Evolutionary conservation across 2,888 invertebrate species (phyloP).

Genomic region (Oligia fasciuncula): DNA sequence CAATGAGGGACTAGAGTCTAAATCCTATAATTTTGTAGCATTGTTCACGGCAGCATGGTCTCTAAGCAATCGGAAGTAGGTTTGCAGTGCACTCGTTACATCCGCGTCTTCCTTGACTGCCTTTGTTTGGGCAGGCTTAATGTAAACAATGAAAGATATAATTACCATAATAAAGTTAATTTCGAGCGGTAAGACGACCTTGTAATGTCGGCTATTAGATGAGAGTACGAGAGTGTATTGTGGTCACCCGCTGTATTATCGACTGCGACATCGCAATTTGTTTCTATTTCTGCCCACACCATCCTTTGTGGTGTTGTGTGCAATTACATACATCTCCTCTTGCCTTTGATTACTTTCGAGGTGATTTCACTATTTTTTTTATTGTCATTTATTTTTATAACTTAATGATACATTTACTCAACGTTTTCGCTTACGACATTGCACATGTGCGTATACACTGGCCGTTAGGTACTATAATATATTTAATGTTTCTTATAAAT

Average conservation of each 20-base stretch:
- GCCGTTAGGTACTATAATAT: slow-evolving; percentile 33
- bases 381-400: slow-evolving; percentile 76
- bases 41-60: slow-evolving; percentile 81
- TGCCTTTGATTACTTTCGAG: slow-evolving; percentile 77
- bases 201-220: slow-evolving; percentile 61
- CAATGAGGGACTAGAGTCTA: slow-evolving; percentile 83
- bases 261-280: slow-evolving; percentile 82
- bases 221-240: slow-evolving; percentile 70
- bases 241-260: slow-evolving; percentile 78
- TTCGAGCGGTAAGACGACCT: slow-evolving; percentile 44
- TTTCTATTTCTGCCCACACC: slow-evolving; percentile 81
- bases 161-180: slow-evolving; percentile 31
- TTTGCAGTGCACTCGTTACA: slow-evolving; percentile 83
- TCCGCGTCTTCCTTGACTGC: slow-evolving; percentile 71
- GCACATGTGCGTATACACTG: slow-evolving; percentile 22
- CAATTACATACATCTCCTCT: slow-evolving; percentile 80
- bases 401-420: slow-evolving; percentile 73
- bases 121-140: slow-evolving; percentile 37
- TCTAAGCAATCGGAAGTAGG: slow-evolving; percentile 83
- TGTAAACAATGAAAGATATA: slow-evolving; percentile 36
- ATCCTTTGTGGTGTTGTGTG: slow-evolving; percentile 78
- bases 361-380: slow-evolving; percentile 67
- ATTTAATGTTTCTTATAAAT: slow-evolving; percentile 35
- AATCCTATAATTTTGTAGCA: slow-evolving; percentile 87
- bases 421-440: slow-evolving; percentile 46